phyloP scores from a whole-genome alignment of 2,888 invertebrate species.

The Caenorhabditis sp. region DNA sequence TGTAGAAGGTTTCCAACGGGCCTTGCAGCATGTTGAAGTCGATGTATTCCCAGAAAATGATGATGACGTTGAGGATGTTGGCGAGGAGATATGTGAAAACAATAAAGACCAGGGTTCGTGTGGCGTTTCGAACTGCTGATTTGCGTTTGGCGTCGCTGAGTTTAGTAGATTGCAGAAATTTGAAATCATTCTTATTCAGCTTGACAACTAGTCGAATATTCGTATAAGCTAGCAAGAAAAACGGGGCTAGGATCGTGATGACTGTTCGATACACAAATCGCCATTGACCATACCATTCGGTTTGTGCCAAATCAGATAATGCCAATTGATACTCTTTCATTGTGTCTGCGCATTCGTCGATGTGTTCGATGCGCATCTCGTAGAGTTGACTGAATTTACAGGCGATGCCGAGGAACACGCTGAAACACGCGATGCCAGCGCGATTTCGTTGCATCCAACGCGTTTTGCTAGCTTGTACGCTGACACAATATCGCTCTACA shows the following conservation, averaged over 20 bases:
- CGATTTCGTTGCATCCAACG: slow-evolving; percentile 51
- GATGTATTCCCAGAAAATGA: slow-evolving; percentile 68
- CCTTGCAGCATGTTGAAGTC: slow-evolving; percentile 43
- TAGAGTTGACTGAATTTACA: slow-evolving; percentile 59
- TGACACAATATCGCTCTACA: slow-evolving; percentile 61
- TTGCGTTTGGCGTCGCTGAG: slow-evolving; percentile 54
- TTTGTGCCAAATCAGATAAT: slow-evolving; percentile 48
- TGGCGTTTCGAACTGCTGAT: slow-evolving; percentile 62
- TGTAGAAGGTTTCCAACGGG: slow-evolving; percentile 57
- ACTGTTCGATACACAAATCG: slow-evolving; percentile 55
- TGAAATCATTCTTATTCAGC: slow-evolving; percentile 47
- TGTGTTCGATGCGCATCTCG: slow-evolving; percentile 50
- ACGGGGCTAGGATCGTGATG: slow-evolving; percentile 64
- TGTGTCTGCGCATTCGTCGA: slow-evolving; percentile 53
- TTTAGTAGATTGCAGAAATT: slow-evolving; percentile 47
- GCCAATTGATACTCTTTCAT: slow-evolving; percentile 59
- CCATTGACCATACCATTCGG: slow-evolving; percentile 49
- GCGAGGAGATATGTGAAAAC: slow-evolving; percentile 65
- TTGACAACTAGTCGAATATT: slow-evolving; percentile 60
- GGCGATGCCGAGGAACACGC: slow-evolving; percentile 58
- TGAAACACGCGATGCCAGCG: slow-evolving; percentile 50
- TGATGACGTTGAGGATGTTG: slow-evolving; percentile 65
- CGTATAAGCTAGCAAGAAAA: slow-evolving; percentile 58
- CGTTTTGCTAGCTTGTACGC: slow-evolving; percentile 43
- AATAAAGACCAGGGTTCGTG: slow-evolving; percentile 60